Evolutionary conservation across 2,888 invertebrate species (phyloP).

Genomic region (Lordiphosa fenestrarum): DNA sequence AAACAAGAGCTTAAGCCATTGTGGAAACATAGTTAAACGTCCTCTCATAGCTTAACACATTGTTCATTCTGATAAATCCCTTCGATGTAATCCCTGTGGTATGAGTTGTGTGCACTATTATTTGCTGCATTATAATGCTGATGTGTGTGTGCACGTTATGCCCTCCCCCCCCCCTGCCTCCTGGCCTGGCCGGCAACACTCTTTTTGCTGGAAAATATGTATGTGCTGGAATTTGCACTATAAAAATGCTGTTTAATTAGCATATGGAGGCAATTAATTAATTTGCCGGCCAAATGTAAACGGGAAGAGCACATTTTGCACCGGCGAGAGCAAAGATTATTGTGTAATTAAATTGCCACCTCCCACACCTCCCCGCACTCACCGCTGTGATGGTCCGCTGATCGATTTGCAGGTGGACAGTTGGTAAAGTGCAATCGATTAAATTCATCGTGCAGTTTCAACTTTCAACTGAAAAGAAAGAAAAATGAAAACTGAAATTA

Average conservation of each 20-base stretch:
- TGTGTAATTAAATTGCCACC: constrained; percentile 56
- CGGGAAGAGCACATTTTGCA: constrained; percentile 58
- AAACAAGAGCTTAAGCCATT: too few relatives aligned
- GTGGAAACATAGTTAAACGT: too few relatives aligned
- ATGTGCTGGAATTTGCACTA: constrained; percentile 41
- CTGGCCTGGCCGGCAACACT: too few relatives aligned
- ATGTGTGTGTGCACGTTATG: too few relatives aligned
- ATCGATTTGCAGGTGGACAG: constrained; percentile 5
- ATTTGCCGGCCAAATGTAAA: constrained; percentile 52
- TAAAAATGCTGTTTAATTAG: constrained; percentile 73
- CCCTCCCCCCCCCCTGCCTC: background rate
- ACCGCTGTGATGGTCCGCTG: background rate
- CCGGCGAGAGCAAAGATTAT: constrained; percentile 63
- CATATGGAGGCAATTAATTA: constrained; percentile 74
- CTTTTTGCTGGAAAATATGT: background rate
- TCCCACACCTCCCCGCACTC: background rate
- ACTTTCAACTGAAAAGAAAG: too few relatives aligned
- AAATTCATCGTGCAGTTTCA: too few relatives aligned
- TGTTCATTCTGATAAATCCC: too few relatives aligned
- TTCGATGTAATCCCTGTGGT: too few relatives aligned
- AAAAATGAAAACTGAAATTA: constrained; percentile 42
- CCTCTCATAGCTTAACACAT: too few relatives aligned
- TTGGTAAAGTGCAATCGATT: background rate
- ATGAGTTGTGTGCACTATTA: too few relatives aligned
- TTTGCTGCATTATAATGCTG: too few relatives aligned